These are phyloP conservation scores for Panzeria rudis DNA, from an alignment of 2,888 invertebrate species.

Conservation along the genomic window DNA sequence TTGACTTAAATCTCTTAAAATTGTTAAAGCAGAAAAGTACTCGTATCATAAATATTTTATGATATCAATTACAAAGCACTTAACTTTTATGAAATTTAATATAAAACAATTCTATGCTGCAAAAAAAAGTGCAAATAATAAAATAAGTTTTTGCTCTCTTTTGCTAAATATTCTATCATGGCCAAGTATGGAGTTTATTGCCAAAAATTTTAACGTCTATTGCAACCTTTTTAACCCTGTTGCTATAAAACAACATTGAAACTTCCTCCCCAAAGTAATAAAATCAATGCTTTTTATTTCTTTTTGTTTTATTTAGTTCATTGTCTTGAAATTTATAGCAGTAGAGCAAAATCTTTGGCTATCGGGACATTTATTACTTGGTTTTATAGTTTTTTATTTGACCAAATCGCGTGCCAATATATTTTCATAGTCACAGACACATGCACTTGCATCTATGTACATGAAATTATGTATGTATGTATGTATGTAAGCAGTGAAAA, in stretches of 20 bases:
- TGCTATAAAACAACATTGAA: slow-evolving; percentile 68
- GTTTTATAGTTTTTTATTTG: slow-evolving; percentile 8
- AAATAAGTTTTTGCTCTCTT: slow-evolving; percentile 13
- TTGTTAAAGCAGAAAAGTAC: slow-evolving; percentile 34
- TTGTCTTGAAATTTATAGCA: slow-evolving; percentile 68
- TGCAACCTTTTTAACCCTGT: slow-evolving; percentile 62
- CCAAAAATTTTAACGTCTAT: slow-evolving; percentile 60
- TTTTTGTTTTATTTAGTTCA: slow-evolving; percentile 18
- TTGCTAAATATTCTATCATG: slow-evolving; percentile 12
- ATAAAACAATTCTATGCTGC: slow-evolving; percentile 48
- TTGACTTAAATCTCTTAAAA: slow-evolving; percentile 61
- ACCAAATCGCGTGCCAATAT: slow-evolving; percentile 60
- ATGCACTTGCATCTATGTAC: neutral
- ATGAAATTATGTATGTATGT: too few species aligned
- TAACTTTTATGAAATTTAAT: slow-evolving; percentile 81
- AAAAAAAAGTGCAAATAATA: neutral
- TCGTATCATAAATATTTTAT: slow-evolving; percentile 83
- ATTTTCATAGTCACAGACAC: slow-evolving; percentile 13
- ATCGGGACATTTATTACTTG: slow-evolving; percentile 70
- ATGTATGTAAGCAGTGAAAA: too few species aligned
- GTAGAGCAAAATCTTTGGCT: slow-evolving; percentile 58
- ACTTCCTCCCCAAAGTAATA: slow-evolving; percentile 61
- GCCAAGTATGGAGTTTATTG: slow-evolving; percentile 58
- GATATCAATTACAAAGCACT: slow-evolving; percentile 84
- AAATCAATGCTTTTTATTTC: slow-evolving; percentile 65